These are phyloP conservation scores for Odontomyia ornata DNA, from an alignment of 2,888 invertebrate species.

Conservation along the genomic window DNA sequence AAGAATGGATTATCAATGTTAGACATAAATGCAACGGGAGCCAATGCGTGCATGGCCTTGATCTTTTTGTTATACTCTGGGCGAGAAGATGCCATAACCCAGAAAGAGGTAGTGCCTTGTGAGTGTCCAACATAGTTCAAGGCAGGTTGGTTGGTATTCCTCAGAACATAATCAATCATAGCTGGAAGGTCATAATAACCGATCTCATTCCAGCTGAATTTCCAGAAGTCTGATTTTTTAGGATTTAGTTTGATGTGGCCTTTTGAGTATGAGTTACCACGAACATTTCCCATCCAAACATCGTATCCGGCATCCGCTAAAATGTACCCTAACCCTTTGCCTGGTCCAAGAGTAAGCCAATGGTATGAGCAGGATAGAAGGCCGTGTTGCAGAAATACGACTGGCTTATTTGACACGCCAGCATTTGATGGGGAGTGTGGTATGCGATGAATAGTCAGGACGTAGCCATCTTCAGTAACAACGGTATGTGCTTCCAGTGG, in stretches of 20 bases:
- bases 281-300: conserved; percentile 64
- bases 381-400: conserved; percentile 69
- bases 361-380: conserved; percentile 70
- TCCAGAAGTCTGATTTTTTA: conserved; percentile 61
- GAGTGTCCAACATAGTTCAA: conserved; percentile 65
- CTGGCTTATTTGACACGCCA: conserved; percentile 24
- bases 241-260: conserved; percentile 61
- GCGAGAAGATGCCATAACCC: conserved; percentile 62
- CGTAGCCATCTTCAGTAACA: conserved; percentile 76
- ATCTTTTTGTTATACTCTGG: conserved; percentile 65
- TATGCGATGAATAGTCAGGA: conserved; percentile 75
- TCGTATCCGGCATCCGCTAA: no score
- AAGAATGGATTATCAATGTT: conserved; percentile 57
- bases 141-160: conserved; percentile 56
- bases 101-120: conserved; percentile 67
- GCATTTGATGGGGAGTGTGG: conserved; percentile 53
- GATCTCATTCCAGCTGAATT: conserved; percentile 65
- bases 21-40: conserved; percentile 64
- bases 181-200: conserved; percentile 61
- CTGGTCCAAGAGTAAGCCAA: conserved; percentile 76
- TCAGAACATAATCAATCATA: conserved; percentile 63
- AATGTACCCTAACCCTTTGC: conserved; percentile 66
- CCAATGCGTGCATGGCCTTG: no score
- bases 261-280: conserved; percentile 64
- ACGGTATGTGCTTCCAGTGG: conserved; percentile 69